phyloP scores from a whole-genome alignment of 2,797 vertebrate species.

The Gymnodraco acuticeps region DNA sequence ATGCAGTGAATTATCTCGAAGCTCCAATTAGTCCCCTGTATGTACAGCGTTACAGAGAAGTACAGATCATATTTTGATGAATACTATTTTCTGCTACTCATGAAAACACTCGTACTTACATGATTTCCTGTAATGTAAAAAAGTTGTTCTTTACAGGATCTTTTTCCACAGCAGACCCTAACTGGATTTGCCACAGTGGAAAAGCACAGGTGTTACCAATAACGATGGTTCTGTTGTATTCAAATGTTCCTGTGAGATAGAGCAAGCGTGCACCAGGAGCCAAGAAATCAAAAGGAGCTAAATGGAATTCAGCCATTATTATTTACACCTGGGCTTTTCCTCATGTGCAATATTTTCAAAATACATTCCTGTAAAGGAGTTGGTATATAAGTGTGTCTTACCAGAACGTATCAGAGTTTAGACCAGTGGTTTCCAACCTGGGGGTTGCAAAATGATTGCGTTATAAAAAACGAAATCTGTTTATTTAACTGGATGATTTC shows the following conservation, averaged over 20 bases:
- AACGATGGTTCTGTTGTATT: too few relatives aligned
- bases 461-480: too few relatives aligned
- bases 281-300: too few relatives aligned
- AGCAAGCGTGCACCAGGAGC: too few relatives aligned
- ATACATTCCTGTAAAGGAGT: not conserved
- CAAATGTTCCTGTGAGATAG: too few relatives aligned
- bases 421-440: not conserved
- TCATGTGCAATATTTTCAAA: not conserved
- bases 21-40: not conserved
- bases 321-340: too few relatives aligned
- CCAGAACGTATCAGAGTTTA: not conserved
- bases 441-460: too few relatives aligned
- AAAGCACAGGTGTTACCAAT: too few relatives aligned
- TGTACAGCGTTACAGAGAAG: not conserved
- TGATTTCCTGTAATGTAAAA: not conserved
- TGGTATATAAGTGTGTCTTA: not conserved
- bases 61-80: not conserved
- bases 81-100: not conserved
- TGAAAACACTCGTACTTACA: not conserved
- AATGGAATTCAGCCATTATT: too few relatives aligned
- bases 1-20: conserved; percentile 25
- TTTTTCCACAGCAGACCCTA: too few relatives aligned
- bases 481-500: not conserved
- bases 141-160: not conserved
- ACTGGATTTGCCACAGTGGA: too few relatives aligned